These are phyloP conservation scores for Procambarus virginalis DNA, from an alignment of 1,140 invertebrate species.

Conservation along the genomic window DNA sequence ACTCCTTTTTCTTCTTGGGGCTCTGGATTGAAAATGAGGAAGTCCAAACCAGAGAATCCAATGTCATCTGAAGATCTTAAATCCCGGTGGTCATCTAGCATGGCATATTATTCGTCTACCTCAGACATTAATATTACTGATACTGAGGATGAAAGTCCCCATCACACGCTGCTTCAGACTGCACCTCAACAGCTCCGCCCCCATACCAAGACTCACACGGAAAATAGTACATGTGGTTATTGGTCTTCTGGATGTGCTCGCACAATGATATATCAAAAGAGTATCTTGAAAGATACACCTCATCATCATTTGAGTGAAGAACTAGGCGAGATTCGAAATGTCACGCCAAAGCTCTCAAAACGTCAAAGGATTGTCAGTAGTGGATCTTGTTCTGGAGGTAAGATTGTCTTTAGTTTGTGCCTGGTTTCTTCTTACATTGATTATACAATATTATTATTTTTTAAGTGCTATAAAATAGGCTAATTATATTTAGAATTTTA, in stretches of 20 bases:
- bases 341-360: constrained; percentile 13
- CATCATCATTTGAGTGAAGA: neutral
- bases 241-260: constrained; percentile 25
- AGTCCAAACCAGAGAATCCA: neutral
- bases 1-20: constrained; percentile 36
- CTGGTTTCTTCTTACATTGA: no score
- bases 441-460: no score
- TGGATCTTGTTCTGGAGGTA: neutral
- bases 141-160: constrained; percentile 27
- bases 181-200: neutral
- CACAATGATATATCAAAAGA: neutral
- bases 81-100: neutral
- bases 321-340: constrained; percentile 43
- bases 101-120: neutral
- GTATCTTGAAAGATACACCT: neutral
- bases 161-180: neutral
- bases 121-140: constrained; percentile 15
- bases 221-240: neutral
- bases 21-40: neutral
- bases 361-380: neutral
- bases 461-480: no score
- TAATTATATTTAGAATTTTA: neutral
- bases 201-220: neutral
- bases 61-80: neutral
- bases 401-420: neutral